Percentiles rank a stretch among this genome's conserved stretches.
Evolutionary conservation across 2,888 invertebrate genomes (phyloP).

Genomic region (Oscheius sp.): DNA sequence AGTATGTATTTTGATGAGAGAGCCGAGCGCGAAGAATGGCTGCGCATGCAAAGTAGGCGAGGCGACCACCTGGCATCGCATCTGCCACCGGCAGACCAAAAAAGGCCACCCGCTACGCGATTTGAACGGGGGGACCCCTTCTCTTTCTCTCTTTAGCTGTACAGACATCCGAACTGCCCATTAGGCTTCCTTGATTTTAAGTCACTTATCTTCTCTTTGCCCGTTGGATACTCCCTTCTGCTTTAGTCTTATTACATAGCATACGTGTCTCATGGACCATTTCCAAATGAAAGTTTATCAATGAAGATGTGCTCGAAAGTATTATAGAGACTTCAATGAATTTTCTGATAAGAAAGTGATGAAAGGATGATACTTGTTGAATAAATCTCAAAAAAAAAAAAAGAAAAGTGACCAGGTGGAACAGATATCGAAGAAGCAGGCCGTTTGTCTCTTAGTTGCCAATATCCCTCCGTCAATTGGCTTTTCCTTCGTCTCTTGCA

Average conservation of each 20-base stretch:
- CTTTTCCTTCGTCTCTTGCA: conserved; percentile 4
- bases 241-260: conserved; percentile 14
- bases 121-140: conserved; percentile 2
- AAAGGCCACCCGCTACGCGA: conserved; percentile 26
- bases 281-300: too few relatives aligned
- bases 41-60: conserved; percentile 29
- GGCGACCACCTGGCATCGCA: conserved; percentile 22
- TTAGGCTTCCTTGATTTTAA: too few relatives aligned
- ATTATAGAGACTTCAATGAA: too few relatives aligned
- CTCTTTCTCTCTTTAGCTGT: background rate
- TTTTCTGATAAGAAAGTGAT: background rate
- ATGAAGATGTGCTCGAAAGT: too few relatives aligned
- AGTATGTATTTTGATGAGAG: conserved; percentile 11
- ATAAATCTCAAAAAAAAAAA: background rate
- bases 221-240: conserved; percentile 14
- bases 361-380: background rate
- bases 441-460: conserved; percentile 30
- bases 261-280: too few relatives aligned
- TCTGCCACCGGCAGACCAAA: conserved; percentile 26
- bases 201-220: background rate
- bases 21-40: conserved; percentile 21
- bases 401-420: background rate
- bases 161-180: background rate
- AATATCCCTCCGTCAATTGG: conserved; percentile 22
- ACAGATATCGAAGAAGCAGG: background rate